Base-by-base conservation (phyloP, 2,113 vertebrate species). In the Scophthalmus maximus region DNA sequence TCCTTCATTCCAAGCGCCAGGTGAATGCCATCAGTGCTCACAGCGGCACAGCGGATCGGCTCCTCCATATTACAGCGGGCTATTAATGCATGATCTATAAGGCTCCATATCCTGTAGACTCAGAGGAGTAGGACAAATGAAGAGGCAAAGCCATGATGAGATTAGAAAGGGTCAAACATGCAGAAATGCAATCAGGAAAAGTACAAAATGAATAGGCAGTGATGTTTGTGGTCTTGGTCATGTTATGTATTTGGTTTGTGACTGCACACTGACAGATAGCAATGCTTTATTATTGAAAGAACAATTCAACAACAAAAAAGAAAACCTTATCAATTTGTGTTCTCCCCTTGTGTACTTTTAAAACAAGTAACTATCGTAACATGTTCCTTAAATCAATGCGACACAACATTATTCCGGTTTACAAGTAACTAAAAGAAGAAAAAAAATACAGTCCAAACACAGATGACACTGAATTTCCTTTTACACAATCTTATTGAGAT, bases 11-110 rank as follows among this genome's bases (percentile, higher is more conserved):
- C 98, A 67, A 99, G 94, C 0, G 97, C 96, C 3, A 99, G 95
- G 78, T 99, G 97, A 86, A 98, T 97, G 25, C 98, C 98, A 65
- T 99, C 98, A 1, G 93, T 95, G 83, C 96, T 99, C 14, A 99
- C 95, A 0, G 97, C 98, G 0, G 97, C 97, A 86, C 96, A 98
- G 81, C 98, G 97, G 67, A 99, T 96, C 0, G 97, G 96, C 52
- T 98, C 97, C 87, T 99, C 97, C 97, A 99, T 99, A 79, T 99
- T 99, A 89, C 98, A 99, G 44, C 98, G 96, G 59, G 97, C 97
- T 81, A 99, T 98, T 74, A 99, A 88, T 1, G 97, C 97, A 27
- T 99, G 98, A 86, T 99, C 98, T 70, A 98, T 95, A 23, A 99
- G 94, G 85, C 97, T 99, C 98, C 98, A 99, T 84, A 99, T 97